phyloP scores from a whole-genome alignment of 2,113 vertebrate species.

The Bettongia penicillata region DNA sequence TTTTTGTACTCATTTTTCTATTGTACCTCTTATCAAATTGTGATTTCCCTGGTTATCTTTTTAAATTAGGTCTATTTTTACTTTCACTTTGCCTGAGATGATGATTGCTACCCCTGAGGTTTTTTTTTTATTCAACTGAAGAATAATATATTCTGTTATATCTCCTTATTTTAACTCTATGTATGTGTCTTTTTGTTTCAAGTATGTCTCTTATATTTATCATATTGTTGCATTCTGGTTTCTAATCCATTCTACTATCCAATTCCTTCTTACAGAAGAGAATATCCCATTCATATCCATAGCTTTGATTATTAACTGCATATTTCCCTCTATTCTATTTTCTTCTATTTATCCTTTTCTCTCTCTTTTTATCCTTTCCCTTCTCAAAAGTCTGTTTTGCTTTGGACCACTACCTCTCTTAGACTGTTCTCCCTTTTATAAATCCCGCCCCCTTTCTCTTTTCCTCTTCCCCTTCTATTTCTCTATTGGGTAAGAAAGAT shows the following conservation, averaged over 20 bases:
- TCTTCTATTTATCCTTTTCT: background rate
- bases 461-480: background rate
- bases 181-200: background rate
- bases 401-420: background rate
- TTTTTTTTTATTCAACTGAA: background rate
- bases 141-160: background rate
- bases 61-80: background rate
- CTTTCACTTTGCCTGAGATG: background rate
- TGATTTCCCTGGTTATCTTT: background rate
- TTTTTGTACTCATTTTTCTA: background rate
- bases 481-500: background rate
- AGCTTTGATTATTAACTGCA: background rate
- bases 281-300: background rate
- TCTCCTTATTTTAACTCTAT: background rate
- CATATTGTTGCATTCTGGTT: background rate
- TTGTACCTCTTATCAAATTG: background rate
- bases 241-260: background rate
- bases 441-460: background rate
- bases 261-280: background rate
- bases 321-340: background rate
- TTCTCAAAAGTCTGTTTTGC: background rate
- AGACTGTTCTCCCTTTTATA: background rate
- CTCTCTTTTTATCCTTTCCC: background rate
- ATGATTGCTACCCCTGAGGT: background rate
- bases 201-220: background rate